Percentiles rank a stretch among this genome's conserved stretches.
These are phyloP conservation scores for Babylonia areolata DNA, from an alignment of 1,140 invertebrate genomes.

Conservation along the genomic window DNA sequence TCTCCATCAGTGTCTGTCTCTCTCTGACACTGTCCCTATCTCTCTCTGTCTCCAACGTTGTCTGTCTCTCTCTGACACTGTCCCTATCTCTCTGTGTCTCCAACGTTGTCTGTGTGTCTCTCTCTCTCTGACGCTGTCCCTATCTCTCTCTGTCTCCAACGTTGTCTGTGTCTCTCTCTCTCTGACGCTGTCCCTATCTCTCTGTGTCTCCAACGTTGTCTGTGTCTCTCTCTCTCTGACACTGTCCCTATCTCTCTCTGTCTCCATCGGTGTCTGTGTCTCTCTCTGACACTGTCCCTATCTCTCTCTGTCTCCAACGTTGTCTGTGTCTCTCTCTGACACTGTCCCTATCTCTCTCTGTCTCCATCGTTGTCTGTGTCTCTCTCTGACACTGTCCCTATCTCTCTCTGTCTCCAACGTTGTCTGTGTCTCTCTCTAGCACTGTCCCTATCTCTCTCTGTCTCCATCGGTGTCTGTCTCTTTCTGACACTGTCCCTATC, in stretches of 20 bases:
- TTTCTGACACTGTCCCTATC: too few species aligned
- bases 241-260: too few species aligned
- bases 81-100: too few species aligned
- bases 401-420: too few species aligned
- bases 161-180: conserved; percentile 1
- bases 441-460: background rate
- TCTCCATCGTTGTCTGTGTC: background rate
- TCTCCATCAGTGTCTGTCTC: background rate
- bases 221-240: conserved; percentile 1
- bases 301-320: background rate
- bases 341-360: background rate
- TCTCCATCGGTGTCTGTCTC: too few species aligned
- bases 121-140: too few species aligned
- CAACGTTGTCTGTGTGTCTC: too few species aligned
- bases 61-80: background rate
- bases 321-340: background rate
- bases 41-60: too few species aligned
- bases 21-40: too few species aligned
- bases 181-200: background rate
- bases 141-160: too few species aligned
- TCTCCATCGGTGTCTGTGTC: too few species aligned
- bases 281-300: background rate
- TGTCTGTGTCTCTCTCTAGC: background rate
- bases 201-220: background rate
- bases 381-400: background rate